These are phyloP conservation scores for Limnephilus marmoratus DNA, from an alignment of 2,888 invertebrate species.

Conservation along the genomic window DNA sequence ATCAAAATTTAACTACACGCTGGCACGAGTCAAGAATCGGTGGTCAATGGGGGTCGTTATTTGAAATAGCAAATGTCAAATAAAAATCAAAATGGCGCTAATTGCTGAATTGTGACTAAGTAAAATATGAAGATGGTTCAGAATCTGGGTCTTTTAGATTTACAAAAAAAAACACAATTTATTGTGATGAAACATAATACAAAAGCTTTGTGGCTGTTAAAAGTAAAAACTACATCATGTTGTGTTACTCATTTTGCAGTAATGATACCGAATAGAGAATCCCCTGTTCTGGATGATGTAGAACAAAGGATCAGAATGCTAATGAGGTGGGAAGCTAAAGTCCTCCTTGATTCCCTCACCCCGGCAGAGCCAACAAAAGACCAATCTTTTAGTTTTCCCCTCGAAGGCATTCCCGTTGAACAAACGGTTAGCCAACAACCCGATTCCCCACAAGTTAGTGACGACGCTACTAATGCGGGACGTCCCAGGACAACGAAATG, in stretches of 20 bases:
- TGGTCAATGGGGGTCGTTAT: neutral
- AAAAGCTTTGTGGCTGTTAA: neutral
- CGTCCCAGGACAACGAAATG: constrained; percentile 55
- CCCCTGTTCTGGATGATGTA: constrained; percentile 45
- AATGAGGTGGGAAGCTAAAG: constrained; percentile 53
- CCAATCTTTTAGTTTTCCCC: neutral
- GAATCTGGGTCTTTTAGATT: neutral
- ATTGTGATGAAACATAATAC: neutral
- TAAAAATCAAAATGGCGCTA: neutral
- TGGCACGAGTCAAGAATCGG: neutral
- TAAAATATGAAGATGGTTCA: neutral
- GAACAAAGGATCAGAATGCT: constrained; percentile 54
- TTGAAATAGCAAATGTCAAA: neutral
- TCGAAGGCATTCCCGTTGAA: neutral
- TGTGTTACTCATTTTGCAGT: constrained; percentile 47
- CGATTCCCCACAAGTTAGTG: constrained; percentile 17
- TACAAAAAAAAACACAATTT: neutral
- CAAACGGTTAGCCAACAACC: neutral
- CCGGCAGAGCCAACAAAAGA: constrained; percentile 27
- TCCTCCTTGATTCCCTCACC: constrained; percentile 49
- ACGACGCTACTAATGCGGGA: constrained; percentile 37
- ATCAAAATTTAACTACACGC: too few relatives aligned
- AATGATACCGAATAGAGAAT: constrained; percentile 17
- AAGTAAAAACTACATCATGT: neutral
- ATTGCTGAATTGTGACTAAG: neutral